Conservation (phyloP, 1,140 invertebrate genomes). For the Plutomurus gul region DNA sequence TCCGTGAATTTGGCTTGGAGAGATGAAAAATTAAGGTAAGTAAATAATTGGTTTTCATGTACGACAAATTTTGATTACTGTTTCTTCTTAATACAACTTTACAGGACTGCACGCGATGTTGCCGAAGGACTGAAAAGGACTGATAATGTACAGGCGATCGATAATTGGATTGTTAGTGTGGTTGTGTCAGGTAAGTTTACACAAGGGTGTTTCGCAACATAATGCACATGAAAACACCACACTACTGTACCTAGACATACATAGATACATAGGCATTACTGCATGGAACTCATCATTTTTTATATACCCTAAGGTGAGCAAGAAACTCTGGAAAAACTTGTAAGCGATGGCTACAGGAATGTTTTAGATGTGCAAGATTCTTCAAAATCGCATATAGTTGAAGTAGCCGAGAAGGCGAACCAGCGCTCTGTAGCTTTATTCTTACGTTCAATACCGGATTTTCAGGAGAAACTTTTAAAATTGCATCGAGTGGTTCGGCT, state of each 20-base stretch:
- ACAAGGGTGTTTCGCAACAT: neutral
- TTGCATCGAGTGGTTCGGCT: slow-evolving; percentile 74
- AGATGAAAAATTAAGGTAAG: slow-evolving; percentile 79
- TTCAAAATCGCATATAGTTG: slow-evolving; percentile 67
- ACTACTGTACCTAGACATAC: too few species aligned
- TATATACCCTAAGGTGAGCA: slow-evolving; percentile 68
- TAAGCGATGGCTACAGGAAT: slow-evolving; percentile 84
- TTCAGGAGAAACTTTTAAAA: slow-evolving; percentile 70
- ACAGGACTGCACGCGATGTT: slow-evolving; percentile 84
- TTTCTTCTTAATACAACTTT: too few species aligned
- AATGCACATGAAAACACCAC: neutral
- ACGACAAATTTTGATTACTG: too few species aligned
- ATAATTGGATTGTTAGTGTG: slow-evolving; percentile 65
- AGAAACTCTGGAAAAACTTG: slow-evolving; percentile 73
- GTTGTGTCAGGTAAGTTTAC: slow-evolving; percentile 57
- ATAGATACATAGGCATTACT: too few species aligned
- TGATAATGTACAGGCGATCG: slow-evolving; percentile 66
- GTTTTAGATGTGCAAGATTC: slow-evolving; percentile 75
- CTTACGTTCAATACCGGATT: slow-evolving; percentile 68
- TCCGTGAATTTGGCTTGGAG: slow-evolving; percentile 60
- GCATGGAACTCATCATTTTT: slow-evolving; percentile 35
- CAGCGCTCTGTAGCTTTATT: slow-evolving; percentile 65
- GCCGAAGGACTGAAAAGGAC: slow-evolving; percentile 74
- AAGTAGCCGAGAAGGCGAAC: slow-evolving; percentile 68
- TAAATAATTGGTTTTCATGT: too few species aligned